phyloP scores from a whole-genome alignment of 2,113 vertebrate species.

The Brachypteracias leptosomus region DNA sequence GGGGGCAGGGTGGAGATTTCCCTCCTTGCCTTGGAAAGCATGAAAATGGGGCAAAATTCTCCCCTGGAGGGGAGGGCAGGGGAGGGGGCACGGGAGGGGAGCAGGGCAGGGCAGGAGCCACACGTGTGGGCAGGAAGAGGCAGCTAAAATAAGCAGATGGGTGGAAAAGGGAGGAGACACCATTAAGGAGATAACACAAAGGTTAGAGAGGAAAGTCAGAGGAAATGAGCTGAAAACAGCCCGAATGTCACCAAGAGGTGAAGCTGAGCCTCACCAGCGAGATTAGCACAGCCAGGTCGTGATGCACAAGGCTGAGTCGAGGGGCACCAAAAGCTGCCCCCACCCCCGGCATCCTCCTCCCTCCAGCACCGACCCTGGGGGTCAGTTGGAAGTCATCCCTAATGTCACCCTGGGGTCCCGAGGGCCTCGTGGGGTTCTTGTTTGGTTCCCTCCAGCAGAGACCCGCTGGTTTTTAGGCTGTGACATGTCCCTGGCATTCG shows the following conservation, averaged over 20 bases:
- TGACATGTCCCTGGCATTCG: neutral
- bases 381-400: neutral
- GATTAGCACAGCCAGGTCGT: neutral
- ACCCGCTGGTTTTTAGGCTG: too few relatives aligned
- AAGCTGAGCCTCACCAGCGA: neutral
- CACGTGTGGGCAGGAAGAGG: constrained; percentile 28
- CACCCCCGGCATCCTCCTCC: neutral
- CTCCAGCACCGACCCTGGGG: neutral
- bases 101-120: neutral
- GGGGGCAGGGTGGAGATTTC: neutral
- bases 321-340: neutral
- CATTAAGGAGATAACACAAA: constrained; percentile 46
- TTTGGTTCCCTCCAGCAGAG: neutral
- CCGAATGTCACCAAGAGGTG: constrained; percentile 26
- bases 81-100: neutral
- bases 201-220: constrained; percentile 36
- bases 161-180: constrained; percentile 61
- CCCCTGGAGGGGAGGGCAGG: neutral
- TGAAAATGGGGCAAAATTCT: neutral
- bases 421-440: neutral
- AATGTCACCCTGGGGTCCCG: neutral
- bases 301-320: neutral
- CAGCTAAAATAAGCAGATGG: constrained; percentile 64
- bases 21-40: neutral
- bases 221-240: constrained; percentile 38